A percentile compares a stretch with the other conserved stretches of the same genome.
Evolutionary conservation across 2,888 invertebrate genomes (phyloP).

Genomic region (Dicyrtoma fusca): DNA sequence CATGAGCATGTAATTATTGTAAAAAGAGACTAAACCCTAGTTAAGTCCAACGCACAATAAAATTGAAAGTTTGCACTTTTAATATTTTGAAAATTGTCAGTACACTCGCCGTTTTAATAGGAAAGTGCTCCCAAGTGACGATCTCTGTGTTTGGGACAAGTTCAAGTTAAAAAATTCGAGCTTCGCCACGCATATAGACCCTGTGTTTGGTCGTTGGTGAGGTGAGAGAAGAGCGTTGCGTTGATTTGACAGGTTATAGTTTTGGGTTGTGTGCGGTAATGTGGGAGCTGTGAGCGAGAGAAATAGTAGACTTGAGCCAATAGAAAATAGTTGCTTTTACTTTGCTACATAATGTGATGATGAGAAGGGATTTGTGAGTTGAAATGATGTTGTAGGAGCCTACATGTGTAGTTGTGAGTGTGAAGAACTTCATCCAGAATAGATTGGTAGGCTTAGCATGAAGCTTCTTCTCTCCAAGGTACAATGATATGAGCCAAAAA

Average conservation of each 20-base stretch:
- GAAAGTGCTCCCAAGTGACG: no score
- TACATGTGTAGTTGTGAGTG: conserved; percentile 4
- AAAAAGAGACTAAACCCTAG: no score
- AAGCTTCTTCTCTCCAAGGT: conserved; percentile 24
- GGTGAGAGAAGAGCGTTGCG: neutral
- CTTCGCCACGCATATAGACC: no score
- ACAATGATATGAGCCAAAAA: conserved; percentile 16
- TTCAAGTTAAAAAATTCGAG: no score
- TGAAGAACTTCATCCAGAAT: conserved; percentile 27
- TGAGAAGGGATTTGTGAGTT: conserved; percentile 26
- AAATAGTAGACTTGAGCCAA: neutral
- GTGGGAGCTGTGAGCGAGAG: no score
- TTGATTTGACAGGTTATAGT: conserved; percentile 13
- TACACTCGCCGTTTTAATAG: no score
- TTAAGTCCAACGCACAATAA: no score
- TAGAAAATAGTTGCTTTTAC: neutral
- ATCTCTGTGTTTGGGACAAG: no score
- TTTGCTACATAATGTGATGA: conserved; percentile 30
- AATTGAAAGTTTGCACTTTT: no score
- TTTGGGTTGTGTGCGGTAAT: neutral
- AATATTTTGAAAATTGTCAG: no score
- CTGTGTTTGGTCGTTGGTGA: no score
- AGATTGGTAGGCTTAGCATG: conserved; percentile 34
- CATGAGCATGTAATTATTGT: no score
- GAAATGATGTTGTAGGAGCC: neutral